phyloP scores from a whole-genome alignment of 1,140 invertebrate species.

The Potamilus streckersoni region DNA sequence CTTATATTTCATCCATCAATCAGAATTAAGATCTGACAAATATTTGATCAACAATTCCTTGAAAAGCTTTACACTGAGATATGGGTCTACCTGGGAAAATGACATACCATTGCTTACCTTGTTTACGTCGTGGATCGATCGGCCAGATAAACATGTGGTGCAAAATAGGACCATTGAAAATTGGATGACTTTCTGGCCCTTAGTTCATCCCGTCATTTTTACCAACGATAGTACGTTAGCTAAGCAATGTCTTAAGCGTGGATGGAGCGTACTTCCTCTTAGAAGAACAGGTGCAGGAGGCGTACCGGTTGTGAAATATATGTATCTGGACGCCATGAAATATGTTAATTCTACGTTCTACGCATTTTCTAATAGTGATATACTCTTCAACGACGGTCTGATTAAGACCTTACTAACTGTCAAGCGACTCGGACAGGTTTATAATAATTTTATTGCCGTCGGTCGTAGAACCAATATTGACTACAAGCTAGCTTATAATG shows the following conservation, averaged over 20 bases:
- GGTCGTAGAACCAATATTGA: conserved; percentile 31
- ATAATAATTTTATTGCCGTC: conserved; percentile 14
- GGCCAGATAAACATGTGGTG: conserved; percentile 11
- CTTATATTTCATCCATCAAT: too few species aligned
- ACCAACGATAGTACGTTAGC: conserved; percentile 17
- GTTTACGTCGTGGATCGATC: conserved; percentile 22
- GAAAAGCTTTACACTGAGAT: too few species aligned
- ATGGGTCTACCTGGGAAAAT: too few species aligned
- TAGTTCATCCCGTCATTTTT: conserved; percentile 33
- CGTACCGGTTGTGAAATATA: conserved; percentile 37
- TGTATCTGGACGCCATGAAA: conserved; percentile 34
- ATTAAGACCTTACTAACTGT: conserved; percentile 26
- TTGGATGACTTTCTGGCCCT: conserved; percentile 31
- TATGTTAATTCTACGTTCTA: conserved; percentile 35
- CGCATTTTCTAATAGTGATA: conserved; percentile 39
- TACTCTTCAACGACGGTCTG: conserved; percentile 34
- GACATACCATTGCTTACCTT: conserved; percentile 1
- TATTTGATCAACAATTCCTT: too few species aligned
- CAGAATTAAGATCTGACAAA: too few species aligned
- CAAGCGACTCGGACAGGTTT: background rate
- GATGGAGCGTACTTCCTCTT: conserved; percentile 27
- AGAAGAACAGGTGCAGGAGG: conserved; percentile 15
- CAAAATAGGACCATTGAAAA: conserved; percentile 35
- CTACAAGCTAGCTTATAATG: conserved; percentile 25
- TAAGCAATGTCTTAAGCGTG: conserved; percentile 1